These are phyloP conservation scores for Hydra vulgaris DNA, from an alignment of 30 jellyfish, hydroid and myxozoan species.

Conservation along the genomic window DNA sequence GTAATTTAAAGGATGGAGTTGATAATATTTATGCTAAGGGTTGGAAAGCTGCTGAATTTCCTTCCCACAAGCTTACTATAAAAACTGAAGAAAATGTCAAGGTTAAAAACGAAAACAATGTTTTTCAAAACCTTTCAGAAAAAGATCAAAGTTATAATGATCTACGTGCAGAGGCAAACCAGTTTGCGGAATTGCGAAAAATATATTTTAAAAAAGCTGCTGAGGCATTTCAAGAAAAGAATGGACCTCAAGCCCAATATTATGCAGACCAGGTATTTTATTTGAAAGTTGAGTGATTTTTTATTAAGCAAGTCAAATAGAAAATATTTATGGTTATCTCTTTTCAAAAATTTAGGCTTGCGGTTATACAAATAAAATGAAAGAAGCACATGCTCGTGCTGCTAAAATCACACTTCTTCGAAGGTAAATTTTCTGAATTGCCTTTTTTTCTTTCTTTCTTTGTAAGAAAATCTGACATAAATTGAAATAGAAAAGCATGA, in stretches of 20 bases:
- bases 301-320: not conserved
- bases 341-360: too few relatives aligned
- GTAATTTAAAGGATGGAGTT: not conserved
- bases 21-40: not conserved
- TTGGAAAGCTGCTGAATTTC: not conserved
- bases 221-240: constrained; percentile 49
- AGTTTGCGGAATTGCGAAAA: constrained; percentile 38
- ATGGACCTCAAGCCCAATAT: constrained; percentile 42
- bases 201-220: constrained; percentile 62
- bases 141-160: constrained; percentile 38
- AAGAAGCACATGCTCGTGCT: constrained; percentile 65
- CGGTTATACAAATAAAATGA: constrained; percentile 42
- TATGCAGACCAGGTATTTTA: constrained; percentile 53
- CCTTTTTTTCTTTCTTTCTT: not conserved
- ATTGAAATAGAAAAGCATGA: not conserved
- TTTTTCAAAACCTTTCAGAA: constrained; percentile 2
- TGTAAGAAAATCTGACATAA: not conserved
- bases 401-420: constrained; percentile 47
- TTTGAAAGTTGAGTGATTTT: not conserved
- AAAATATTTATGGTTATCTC: too few relatives aligned
- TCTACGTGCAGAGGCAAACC: constrained; percentile 70
- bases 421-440: constrained; percentile 5
- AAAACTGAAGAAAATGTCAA: not conserved
- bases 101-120: not conserved
- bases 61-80: not conserved